Conservation (phyloP, 2,113 vertebrate genomes). For the Cottus gobio region DNA sequence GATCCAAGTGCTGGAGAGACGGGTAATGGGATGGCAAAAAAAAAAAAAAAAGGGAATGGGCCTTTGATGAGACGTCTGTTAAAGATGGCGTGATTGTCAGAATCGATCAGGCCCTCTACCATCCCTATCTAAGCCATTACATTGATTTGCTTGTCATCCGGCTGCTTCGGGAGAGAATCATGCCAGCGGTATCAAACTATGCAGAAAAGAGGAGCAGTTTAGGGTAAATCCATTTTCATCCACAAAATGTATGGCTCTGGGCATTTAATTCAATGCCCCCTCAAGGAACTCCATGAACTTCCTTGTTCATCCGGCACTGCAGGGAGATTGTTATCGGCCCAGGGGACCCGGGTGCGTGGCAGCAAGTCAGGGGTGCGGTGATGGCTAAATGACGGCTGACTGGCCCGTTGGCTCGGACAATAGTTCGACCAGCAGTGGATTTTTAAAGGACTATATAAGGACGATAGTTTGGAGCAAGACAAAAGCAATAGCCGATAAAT, state of each 20-base stretch:
- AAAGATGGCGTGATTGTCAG: constrained; percentile 71
- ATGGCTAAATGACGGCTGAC: constrained; percentile 41
- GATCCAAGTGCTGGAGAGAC: constrained; percentile 61
- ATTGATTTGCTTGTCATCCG: constrained; percentile 64
- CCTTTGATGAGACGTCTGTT: constrained; percentile 75
- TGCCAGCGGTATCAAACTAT: constrained; percentile 32
- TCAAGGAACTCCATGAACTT: constrained; percentile 29
- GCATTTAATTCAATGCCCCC: constrained; percentile 33
- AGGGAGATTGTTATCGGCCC: constrained; percentile 31
- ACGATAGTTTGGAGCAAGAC: background rate
- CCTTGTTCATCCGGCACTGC: constrained; percentile 17
- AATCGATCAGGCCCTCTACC: constrained; percentile 68
- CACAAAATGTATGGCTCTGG: constrained; percentile 35
- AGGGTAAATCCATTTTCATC: constrained; percentile 34
- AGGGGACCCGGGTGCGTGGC: constrained; percentile 34
- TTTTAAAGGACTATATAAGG: background rate
- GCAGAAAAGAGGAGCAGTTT: constrained; percentile 28
- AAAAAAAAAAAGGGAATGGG: constrained; percentile 49
- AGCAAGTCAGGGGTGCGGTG: constrained; percentile 27
- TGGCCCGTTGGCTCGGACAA: constrained; percentile 17
- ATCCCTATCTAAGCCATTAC: constrained; percentile 51
- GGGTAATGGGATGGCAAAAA: constrained; percentile 64
- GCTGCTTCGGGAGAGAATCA: constrained; percentile 42
- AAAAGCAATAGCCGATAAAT: background rate
- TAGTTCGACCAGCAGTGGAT: background rate